These are phyloP conservation scores for Oeneis ivallda DNA, from an alignment of 2,888 invertebrate genomes.

Conservation along the genomic window DNA sequence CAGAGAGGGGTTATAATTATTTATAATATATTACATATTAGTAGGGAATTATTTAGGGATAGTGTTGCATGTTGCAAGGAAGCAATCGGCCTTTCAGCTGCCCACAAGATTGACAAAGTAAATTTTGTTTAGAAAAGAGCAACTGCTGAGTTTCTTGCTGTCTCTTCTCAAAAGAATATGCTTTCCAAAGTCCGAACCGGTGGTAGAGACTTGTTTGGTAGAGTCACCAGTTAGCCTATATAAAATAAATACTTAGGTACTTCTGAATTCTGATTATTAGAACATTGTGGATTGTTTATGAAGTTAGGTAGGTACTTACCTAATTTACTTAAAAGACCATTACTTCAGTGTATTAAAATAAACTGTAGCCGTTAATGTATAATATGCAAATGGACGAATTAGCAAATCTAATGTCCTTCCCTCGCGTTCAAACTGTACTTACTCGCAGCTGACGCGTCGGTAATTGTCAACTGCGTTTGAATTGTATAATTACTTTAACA, in stretches of 20 bases:
- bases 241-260: too few relatives aligned
- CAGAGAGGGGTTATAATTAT: too few relatives aligned
- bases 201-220: too few relatives aligned
- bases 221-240: too few relatives aligned
- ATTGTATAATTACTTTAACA: constrained; percentile 38
- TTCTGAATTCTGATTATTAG: too few relatives aligned
- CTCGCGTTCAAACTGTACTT: constrained; percentile 46
- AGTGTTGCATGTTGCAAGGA: too few relatives aligned
- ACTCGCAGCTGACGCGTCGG: constrained; percentile 45
- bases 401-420: constrained; percentile 45
- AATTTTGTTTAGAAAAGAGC: neutral
- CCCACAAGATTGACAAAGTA: too few relatives aligned
- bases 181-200: too few relatives aligned
- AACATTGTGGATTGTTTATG: neutral
- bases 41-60: too few relatives aligned
- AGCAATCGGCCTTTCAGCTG: too few relatives aligned
- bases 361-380: constrained; percentile 32
- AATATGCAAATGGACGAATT: constrained; percentile 44
- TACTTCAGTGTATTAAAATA: constrained; percentile 30
- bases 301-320: neutral
- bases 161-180: too few relatives aligned
- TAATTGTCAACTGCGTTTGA: constrained; percentile 45
- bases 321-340: constrained; percentile 25
- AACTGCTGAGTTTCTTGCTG: neutral
- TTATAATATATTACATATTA: too few relatives aligned